A percentile compares a stretch with the other conserved stretches of the same genome.
Conservation (phyloP, 92 coral and sea anemone genomes). For the Zoanthus sociatus region DNA sequence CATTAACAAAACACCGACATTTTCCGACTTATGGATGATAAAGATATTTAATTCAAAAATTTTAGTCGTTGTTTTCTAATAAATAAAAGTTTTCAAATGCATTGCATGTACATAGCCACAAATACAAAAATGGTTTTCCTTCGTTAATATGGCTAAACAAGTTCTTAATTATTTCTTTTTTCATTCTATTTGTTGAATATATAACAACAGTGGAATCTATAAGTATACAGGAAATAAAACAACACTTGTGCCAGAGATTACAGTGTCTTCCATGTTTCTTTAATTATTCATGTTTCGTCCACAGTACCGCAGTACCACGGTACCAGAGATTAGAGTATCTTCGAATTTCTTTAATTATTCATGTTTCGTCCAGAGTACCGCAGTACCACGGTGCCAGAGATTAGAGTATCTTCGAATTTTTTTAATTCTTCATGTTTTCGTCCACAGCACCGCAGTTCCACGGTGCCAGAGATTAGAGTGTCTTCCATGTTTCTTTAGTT, state of each 20-base stretch:
- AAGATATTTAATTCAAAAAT: not conserved
- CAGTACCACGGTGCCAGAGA: too few species aligned
- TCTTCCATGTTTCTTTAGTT: too few species aligned
- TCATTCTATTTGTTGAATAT: not conserved
- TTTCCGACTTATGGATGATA: slow-evolving; percentile 4
- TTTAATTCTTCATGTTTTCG: too few species aligned
- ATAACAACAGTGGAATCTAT: slow-evolving; percentile 3
- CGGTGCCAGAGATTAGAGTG: too few species aligned
- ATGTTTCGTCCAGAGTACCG: not conserved
- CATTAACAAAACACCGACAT: not conserved
- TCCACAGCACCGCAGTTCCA: too few species aligned
- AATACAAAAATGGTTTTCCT: slow-evolving; percentile 2
- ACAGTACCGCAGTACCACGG: not conserved
- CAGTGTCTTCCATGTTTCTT: not conserved
- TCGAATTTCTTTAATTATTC: too few species aligned
- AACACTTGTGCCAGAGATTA: not conserved
- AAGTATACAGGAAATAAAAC: not conserved
- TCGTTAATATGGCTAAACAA: not conserved
- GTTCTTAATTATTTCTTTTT: not conserved
- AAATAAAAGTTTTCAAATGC: not conserved
- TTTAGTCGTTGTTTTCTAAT: not conserved
- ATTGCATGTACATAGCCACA: not conserved
- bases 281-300: not conserved
- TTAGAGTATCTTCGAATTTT: too few species aligned
- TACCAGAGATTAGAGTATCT: too few species aligned